These are phyloP conservation scores for Zelostemma sp. DNA, from an alignment of 1,140 invertebrate genomes.

Conservation along the genomic window DNA sequence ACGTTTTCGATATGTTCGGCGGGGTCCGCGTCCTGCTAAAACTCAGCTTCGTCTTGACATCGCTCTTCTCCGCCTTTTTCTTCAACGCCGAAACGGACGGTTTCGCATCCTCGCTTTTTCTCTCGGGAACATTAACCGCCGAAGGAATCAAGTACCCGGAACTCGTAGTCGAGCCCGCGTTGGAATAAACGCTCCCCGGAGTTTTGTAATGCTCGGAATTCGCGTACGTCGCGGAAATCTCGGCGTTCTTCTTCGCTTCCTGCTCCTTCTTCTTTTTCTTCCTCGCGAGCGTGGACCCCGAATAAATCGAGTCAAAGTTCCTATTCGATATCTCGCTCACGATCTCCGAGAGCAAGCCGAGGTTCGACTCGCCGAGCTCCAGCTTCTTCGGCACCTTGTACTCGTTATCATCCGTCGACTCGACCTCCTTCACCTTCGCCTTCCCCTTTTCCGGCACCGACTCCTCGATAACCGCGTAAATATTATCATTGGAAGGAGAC, in stretches of 20 bases:
- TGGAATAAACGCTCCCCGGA: constrained; percentile 74
- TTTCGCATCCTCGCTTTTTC: constrained; percentile 8
- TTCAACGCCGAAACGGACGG: constrained; percentile 3
- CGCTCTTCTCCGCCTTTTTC: constrained; percentile 36
- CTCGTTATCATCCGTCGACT: constrained; percentile 52
- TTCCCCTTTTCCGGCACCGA: constrained; percentile 61
- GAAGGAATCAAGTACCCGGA: constrained; percentile 82
- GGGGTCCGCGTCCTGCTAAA: constrained; percentile 59
- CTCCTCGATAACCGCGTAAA: constrained; percentile 89
- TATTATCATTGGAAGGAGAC: constrained; percentile 78
- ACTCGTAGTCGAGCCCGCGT: constrained; percentile 75
- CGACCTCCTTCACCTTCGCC: constrained; percentile 14
- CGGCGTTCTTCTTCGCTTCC: constrained; percentile 49
- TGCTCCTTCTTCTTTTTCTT: constrained; percentile 73
- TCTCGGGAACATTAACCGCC: constrained; percentile 71
- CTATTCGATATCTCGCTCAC: constrained; percentile 87
- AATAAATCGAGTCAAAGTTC: constrained; percentile 89
- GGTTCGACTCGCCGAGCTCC: constrained; percentile 75
- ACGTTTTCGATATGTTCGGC: constrained; percentile 42
- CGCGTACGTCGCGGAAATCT: constrained; percentile 63
- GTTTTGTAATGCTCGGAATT: constrained; percentile 73
- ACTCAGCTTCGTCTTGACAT: constrained; percentile 32
- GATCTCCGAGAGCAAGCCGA: constrained; percentile 85
- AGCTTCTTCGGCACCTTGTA: constrained; percentile 72
- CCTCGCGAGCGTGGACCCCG: constrained; percentile 76